These are phyloP conservation scores for Myotis myotis DNA, from an alignment of 2,797 vertebrate species.

Conservation along the genomic window DNA sequence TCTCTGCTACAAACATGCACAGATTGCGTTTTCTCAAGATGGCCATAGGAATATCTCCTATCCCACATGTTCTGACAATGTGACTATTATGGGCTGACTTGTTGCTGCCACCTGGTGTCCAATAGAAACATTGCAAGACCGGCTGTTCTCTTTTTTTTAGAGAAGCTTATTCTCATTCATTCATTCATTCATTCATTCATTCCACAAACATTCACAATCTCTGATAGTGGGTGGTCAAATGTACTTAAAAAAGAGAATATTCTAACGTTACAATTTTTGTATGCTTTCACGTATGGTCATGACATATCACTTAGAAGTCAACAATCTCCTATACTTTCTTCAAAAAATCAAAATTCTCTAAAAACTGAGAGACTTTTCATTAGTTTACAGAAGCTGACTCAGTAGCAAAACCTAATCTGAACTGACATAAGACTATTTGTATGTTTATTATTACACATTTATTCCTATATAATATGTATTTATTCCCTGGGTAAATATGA, in stretches of 20 bases:
- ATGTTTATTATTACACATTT: not conserved
- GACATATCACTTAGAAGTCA: not conserved
- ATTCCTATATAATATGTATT: not conserved
- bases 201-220: not conserved
- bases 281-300: not conserved
- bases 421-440: not conserved
- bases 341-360: constrained; percentile 29
- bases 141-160: not conserved
- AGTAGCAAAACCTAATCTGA: not conserved
- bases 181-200: not conserved
- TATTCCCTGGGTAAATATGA: not conserved
- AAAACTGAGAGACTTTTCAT: not conserved
- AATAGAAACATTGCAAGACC: not conserved
- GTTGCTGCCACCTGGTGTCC: constrained; percentile 55
- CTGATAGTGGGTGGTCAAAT: not conserved
- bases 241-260: not conserved
- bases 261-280: not conserved
- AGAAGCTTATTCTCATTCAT: not conserved
- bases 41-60: too few relatives aligned
- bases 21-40: not conserved
- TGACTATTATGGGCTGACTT: not conserved
- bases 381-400: not conserved
- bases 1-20: not conserved
- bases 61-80: not conserved
- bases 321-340: not conserved